A percentile compares a stretch with the other conserved stretches of the same genome.
Evolutionary conservation across 1,140 invertebrate species (phyloP).

Genomic region (Papilio polyxenes): DNA sequence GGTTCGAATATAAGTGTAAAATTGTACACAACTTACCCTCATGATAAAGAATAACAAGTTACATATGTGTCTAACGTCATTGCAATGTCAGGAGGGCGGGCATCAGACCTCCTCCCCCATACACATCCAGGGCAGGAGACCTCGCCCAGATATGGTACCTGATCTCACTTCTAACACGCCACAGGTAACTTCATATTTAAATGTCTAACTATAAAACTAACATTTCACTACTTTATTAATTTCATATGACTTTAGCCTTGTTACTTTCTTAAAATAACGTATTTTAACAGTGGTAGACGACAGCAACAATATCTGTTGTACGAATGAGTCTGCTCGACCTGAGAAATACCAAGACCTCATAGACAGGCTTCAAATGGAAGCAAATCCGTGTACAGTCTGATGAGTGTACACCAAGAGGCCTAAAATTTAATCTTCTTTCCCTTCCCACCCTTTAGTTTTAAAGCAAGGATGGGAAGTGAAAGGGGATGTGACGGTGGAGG

Average conservation of each 20-base stretch:
- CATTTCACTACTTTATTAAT: background rate
- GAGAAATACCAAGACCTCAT: too few relatives aligned
- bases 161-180: constrained; percentile 72
- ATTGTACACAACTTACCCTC: background rate
- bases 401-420: too few relatives aligned
- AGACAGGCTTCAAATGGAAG: too few relatives aligned
- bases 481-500: too few relatives aligned
- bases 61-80: constrained; percentile 35
- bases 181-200: constrained; percentile 56
- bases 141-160: constrained; percentile 75
- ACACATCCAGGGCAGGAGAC: constrained; percentile 61
- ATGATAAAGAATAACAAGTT: constrained; percentile 6
- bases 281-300: too few relatives aligned
- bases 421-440: too few relatives aligned
- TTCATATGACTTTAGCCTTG: background rate
- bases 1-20: background rate
- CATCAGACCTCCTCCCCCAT: constrained; percentile 61
- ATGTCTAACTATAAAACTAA: background rate
- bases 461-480: too few relatives aligned
- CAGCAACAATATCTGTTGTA: too few relatives aligned
- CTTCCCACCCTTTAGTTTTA: too few relatives aligned
- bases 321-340: too few relatives aligned
- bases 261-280: background rate
- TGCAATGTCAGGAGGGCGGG: constrained; percentile 48
- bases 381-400: too few relatives aligned